Evolutionary conservation across 1,140 invertebrate genomes (phyloP).

Genomic region (Ceratosolen solmsi): DNA sequence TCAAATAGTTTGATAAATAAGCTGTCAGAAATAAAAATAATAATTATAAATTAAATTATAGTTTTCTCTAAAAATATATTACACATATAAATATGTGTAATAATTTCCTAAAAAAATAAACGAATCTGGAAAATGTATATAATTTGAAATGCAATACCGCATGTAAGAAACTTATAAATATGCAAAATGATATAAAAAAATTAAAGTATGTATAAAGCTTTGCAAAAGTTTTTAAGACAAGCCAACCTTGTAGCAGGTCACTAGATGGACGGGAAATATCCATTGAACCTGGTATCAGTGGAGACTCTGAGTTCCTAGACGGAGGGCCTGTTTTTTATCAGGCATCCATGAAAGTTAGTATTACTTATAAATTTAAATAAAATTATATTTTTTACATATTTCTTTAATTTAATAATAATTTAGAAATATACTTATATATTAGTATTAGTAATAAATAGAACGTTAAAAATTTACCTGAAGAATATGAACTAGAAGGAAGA

Average conservation of each 20-base stretch:
- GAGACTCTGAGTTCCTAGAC: conserved; percentile 76
- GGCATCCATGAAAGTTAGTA: conserved; percentile 64
- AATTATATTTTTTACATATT: conserved; percentile 11
- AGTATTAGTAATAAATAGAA: background rate
- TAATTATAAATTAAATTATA: background rate
- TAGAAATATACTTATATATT: background rate
- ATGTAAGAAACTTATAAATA: background rate
- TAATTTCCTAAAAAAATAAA: background rate
- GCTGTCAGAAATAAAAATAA: conserved; percentile 2
- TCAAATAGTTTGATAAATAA: no score
- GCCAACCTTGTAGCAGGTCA: conserved; percentile 74
- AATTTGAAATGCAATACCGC: background rate
- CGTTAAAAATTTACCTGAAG: conserved; percentile 72
- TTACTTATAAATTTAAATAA: conserved; percentile 5
- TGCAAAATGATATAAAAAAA: background rate
- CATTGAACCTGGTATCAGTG: conserved; percentile 75
- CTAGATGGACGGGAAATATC: conserved; percentile 76
- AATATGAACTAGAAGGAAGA: conserved; percentile 74
- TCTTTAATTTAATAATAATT: background rate
- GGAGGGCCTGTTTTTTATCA: conserved; percentile 72
- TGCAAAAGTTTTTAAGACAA: conserved; percentile 51
- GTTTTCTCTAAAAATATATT: background rate
- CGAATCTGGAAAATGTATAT: background rate
- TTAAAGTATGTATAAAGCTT: conserved; percentile 22
- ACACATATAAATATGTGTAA: background rate